Conservation (phyloP, 2,888 invertebrate species). For the Ernsta delagoae region DNA sequence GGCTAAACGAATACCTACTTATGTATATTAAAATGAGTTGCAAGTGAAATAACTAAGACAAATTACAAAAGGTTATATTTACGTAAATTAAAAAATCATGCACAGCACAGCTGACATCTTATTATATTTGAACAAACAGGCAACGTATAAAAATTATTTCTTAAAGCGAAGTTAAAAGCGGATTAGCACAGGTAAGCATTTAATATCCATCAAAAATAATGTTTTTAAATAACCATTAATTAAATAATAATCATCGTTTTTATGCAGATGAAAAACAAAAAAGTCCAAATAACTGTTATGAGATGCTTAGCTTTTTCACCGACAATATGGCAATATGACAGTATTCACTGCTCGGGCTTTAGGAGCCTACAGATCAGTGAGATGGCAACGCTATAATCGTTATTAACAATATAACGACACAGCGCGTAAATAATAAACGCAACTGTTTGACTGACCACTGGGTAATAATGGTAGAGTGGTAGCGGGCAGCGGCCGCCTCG, state of each 20-base stretch:
- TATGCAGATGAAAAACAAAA: slow-evolving; percentile 3
- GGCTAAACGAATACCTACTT: background rate
- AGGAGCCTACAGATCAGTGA: background rate
- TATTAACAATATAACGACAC: too few relatives aligned
- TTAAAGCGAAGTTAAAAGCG: too few relatives aligned
- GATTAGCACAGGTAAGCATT: too few relatives aligned
- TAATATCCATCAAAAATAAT: too few relatives aligned
- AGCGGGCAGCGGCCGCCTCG: slow-evolving; percentile 65
- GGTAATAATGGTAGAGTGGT: slow-evolving; percentile 41
- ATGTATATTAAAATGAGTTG: background rate
- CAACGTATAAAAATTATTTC: too few relatives aligned
- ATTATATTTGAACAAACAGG: too few relatives aligned
- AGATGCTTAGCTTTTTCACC: slow-evolving; percentile 56
- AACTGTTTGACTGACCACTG: background rate
- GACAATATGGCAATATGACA: slow-evolving; percentile 62
- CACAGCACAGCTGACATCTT: too few relatives aligned
- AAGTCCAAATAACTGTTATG: background rate
- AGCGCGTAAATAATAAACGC: background rate
- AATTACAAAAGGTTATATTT: too few relatives aligned
- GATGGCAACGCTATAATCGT: background rate
- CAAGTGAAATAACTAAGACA: background rate
- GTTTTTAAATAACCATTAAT: too few relatives aligned
- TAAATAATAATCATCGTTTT: too few relatives aligned
- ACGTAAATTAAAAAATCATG: too few relatives aligned
- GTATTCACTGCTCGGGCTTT: background rate